Evolutionary conservation across 30 jellyfish, hydroid and myxozoan genomes (phyloP).

Genomic region (Sanderia malayensis): DNA sequence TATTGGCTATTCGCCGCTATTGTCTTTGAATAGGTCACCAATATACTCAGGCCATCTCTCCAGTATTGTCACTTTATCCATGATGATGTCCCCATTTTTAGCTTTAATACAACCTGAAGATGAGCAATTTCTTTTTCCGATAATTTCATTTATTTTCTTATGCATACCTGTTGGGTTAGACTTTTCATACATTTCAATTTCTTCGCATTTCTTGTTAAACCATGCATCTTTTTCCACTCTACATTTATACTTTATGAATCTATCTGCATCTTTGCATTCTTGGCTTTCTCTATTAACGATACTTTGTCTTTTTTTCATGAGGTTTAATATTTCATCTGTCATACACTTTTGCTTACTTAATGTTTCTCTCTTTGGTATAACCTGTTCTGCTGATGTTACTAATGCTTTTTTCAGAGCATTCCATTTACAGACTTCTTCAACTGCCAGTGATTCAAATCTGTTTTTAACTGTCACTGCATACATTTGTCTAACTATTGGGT

Average conservation of each 20-base stretch:
- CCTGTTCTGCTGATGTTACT: neutral
- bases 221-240: slow-evolving; percentile 37
- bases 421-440: neutral
- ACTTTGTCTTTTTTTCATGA: neutral
- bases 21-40: slow-evolving; percentile 21
- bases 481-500: neutral
- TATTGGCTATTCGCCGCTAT: slow-evolving; percentile 35
- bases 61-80: slow-evolving; percentile 19
- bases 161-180: slow-evolving; percentile 12
- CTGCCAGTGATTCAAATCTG: neutral
- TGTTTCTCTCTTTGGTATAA: neutral
- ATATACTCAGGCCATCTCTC: slow-evolving; percentile 55
- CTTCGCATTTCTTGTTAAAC: slow-evolving; percentile 37
- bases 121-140: slow-evolving; percentile 15
- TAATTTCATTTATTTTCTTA: slow-evolving; percentile 37
- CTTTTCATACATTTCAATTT: slow-evolving; percentile 3
- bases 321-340: slow-evolving; percentile 8
- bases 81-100: slow-evolving; percentile 25
- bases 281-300: neutral
- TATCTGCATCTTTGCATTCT: slow-evolving; percentile 10
- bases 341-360: slow-evolving; percentile 6
- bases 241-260: slow-evolving; percentile 14
- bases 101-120: slow-evolving; percentile 38
- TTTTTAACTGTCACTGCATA: slow-evolving; percentile 14
- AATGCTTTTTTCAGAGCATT: neutral